Percentiles rank a stretch among this genome's conserved stretches.
Evolutionary conservation across 2,888 invertebrate species (phyloP).

Genomic region (Cephus pygmeus): DNA sequence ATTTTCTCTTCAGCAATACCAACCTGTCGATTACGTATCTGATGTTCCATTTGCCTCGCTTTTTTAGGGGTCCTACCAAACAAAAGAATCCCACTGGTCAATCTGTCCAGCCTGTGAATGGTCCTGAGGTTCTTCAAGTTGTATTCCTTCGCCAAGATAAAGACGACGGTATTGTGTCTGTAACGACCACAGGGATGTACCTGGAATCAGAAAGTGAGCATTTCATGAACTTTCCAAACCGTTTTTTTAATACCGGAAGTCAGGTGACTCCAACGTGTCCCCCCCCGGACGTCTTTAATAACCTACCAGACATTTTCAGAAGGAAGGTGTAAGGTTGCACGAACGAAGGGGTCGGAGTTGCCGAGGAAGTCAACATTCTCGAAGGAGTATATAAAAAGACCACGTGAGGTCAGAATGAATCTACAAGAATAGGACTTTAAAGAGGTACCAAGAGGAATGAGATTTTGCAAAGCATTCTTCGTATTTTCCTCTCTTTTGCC

Average conservation of each 20-base stretch:
- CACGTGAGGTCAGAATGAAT: not conserved
- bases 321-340: not conserved
- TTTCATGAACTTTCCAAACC: not conserved
- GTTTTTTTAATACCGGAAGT: not conserved
- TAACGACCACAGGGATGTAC: constrained; percentile 99
- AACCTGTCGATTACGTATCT: constrained; percentile 86
- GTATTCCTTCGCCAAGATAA: constrained; percentile 96
- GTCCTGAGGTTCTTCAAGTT: constrained; percentile 93
- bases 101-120: constrained; percentile 94
- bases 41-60: constrained; percentile 94
- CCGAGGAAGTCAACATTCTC: not conserved
- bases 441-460: not conserved
- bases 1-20: not conserved
- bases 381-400: not conserved
- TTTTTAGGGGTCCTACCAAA: constrained; percentile 94
- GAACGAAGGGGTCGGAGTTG: not conserved
- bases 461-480: not conserved
- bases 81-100: constrained; percentile 93
- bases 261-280: not conserved
- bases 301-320: not conserved
- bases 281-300: not conserved
- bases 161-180: constrained; percentile 95
- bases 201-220: constrained; percentile 67
- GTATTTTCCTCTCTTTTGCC: not conserved
- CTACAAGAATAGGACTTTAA: not conserved